Evolutionary conservation across 2,113 vertebrate species (phyloP), one percentile per base, ranked within the genome.

Genomic region (Petromus typicus): DNA sequence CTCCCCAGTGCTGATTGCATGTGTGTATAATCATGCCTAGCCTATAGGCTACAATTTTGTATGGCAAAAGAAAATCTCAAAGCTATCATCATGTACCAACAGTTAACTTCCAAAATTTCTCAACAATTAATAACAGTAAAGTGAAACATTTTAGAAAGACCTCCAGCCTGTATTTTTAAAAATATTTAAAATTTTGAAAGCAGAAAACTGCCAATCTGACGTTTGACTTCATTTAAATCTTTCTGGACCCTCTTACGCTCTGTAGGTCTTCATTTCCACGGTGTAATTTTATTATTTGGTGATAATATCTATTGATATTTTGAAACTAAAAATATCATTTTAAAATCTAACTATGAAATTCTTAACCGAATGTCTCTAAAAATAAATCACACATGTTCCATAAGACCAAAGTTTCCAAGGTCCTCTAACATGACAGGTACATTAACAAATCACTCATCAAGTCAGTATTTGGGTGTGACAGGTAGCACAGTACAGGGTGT

Each of bases 381-480:
- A 76, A 30, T 79, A 57, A 64, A 64, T 32, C 57, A 37, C 9
- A 8, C 75, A 69, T 75, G 17, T 69, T 75, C 27, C 54, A 63
- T 45, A 86, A 32, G 40, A 54, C 23, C 45, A 57, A 27, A 75
- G 48, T 30, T 56, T 63, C 12, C 34, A 10, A 48, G 51, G 30
- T 40, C 23, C 67, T 76, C 22, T 16, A 67, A 32, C 75, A 51
- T 59, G 7, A 56, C 67, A 57, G 43, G 14, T 37, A 59, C 40
- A 89, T 76, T 59, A 90, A 90, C 54, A 3, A 89, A 51, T 79
- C 5, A n/a, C 43, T 51, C 73, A n/a, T 86, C 85, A 96, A 37
- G 86, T 59, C 37, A 48, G 34, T n/a, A 94, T 22, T 91, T 89
- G 56, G 84, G 86, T 69, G n/a, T 92, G 90, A 76, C 64, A n/a